A percentile compares a stretch with the other conserved stretches of the same genome.
These are phyloP conservation scores for Tortricodes alternella DNA, from an alignment of 2,888 invertebrate genomes.

Conservation along the genomic window DNA sequence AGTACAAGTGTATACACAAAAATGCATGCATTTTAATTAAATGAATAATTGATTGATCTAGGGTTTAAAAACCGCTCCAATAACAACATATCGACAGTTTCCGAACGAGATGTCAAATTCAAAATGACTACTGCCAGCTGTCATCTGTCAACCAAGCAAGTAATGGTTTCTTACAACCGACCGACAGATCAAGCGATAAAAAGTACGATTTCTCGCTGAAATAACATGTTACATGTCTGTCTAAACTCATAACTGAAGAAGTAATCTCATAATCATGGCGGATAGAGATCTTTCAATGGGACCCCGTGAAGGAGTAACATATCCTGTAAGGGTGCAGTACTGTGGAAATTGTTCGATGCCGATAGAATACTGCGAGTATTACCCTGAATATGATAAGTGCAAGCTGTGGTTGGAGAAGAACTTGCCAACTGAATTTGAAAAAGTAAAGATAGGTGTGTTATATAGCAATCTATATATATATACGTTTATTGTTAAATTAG, in stretches of 20 bases:
- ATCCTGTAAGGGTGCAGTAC: conserved; percentile 93
- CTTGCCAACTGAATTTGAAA: conserved; percentile 96
- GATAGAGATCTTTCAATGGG: conserved; percentile 84
- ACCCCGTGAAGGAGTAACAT: conserved; percentile 88
- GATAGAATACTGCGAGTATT: conserved; percentile 99
- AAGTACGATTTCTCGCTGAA: neutral
- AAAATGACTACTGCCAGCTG: neutral
- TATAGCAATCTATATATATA: neutral
- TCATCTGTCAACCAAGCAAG: conserved; percentile 12
- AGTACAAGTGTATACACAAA: too few species aligned
- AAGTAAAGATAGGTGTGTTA: conserved; percentile 87
- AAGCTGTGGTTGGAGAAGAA: conserved; percentile 98
- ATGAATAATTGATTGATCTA: too few species aligned
- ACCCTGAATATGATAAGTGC: conserved; percentile 98
- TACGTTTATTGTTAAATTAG: conserved; percentile 23
- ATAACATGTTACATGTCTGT: conserved; percentile 24
- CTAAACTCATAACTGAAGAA: conserved; percentile 16
- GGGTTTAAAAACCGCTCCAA: too few species aligned
- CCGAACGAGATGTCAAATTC: neutral
- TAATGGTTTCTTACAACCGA: conserved; percentile 26
- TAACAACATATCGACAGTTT: too few species aligned
- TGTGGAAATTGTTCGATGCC: conserved; percentile 98
- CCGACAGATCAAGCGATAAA: conserved; percentile 23
- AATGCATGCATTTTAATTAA: too few species aligned
- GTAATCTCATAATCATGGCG: conserved; percentile 65